phyloP scores from a whole-genome alignment of 2,113 vertebrate genomes.

The Aegypius monachus region DNA sequence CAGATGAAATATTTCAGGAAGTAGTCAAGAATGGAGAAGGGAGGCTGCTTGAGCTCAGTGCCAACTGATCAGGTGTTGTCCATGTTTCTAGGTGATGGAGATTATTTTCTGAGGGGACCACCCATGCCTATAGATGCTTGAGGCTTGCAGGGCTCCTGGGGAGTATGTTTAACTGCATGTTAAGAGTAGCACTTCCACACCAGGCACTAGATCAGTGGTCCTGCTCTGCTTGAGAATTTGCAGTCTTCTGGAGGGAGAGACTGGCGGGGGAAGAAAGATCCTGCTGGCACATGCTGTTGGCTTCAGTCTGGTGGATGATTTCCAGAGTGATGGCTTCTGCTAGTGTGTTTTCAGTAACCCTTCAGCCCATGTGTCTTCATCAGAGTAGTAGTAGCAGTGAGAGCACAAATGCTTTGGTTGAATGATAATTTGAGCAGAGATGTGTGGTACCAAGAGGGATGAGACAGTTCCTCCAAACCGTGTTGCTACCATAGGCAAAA shows the following conservation, averaged over 20 bases:
- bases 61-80: background rate
- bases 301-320: background rate
- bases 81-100: background rate
- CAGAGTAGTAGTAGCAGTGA: background rate
- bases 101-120: background rate
- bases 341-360: background rate
- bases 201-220: background rate
- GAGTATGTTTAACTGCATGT: background rate
- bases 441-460: background rate
- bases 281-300: background rate
- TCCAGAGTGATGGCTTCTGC: background rate
- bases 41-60: background rate
- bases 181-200: background rate
- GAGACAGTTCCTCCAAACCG: background rate
- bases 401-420: background rate
- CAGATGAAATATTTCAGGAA: background rate
- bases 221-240: background rate
- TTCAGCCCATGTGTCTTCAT: background rate
- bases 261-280: background rate
- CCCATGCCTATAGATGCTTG: fast-evolving
- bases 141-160: background rate
- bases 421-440: background rate
- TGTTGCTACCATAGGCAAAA: fast-evolving
- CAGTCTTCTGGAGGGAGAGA: too few relatives aligned
- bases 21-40: background rate